These are phyloP conservation scores for Diplosoma virens DNA, from an alignment of 23 tunicate species.

Conservation along the genomic window DNA sequence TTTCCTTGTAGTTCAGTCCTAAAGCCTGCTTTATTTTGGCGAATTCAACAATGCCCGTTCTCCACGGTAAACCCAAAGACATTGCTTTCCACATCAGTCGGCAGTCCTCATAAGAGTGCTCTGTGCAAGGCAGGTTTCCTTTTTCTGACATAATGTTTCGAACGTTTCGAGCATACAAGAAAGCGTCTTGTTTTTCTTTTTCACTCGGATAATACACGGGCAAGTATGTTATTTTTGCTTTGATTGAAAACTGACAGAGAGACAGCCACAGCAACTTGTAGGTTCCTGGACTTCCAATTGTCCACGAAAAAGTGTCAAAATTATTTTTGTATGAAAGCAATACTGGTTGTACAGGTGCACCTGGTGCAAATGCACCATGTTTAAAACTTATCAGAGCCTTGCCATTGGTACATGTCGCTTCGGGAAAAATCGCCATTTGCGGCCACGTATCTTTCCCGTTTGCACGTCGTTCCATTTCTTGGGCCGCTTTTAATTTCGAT, in stretches of 20 bases:
- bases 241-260: slow-evolving; percentile 63
- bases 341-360: slow-evolving; percentile 78
- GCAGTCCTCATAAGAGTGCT: slow-evolving; percentile 74
- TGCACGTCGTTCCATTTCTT: slow-evolving; percentile 43
- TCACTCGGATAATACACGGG: slow-evolving; percentile 64
- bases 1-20: slow-evolving; percentile 12
- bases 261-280: slow-evolving; percentile 55
- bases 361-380: slow-evolving; percentile 74
- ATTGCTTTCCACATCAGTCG: slow-evolving; percentile 62
- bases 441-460: slow-evolving; percentile 56
- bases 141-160: slow-evolving; percentile 37
- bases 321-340: slow-evolving; percentile 39
- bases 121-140: slow-evolving; percentile 49
- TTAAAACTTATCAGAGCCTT: slow-evolving; percentile 64
- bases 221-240: slow-evolving; percentile 34
- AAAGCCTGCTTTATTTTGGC: slow-evolving; percentile 28
- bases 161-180: slow-evolving; percentile 65
- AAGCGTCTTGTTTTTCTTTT: slow-evolving; percentile 59
- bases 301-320: slow-evolving; percentile 49
- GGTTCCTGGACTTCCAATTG: slow-evolving; percentile 40
- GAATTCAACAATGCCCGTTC: slow-evolving; percentile 48
- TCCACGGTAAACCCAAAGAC: slow-evolving; percentile 34
- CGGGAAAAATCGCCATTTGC: slow-evolving; percentile 65
- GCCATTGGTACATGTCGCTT: slow-evolving; percentile 79
- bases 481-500: slow-evolving; percentile 55